Evolutionary conservation across 2,113 vertebrate species (phyloP).

Genomic region (Ictalurus furcatus): DNA sequence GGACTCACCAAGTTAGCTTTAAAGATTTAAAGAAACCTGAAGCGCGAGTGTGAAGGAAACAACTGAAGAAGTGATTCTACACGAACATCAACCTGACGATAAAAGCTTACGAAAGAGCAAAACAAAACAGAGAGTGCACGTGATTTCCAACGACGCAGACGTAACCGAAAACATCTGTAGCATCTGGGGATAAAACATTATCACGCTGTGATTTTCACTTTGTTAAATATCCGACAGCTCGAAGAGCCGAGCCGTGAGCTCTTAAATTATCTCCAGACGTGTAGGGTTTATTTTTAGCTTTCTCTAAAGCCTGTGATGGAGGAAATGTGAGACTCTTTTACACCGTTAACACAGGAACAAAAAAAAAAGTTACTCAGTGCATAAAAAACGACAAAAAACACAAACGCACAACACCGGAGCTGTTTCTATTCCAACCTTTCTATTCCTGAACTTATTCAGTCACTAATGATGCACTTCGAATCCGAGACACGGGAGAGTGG

Average conservation of each 20-base stretch:
- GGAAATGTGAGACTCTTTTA: conserved; percentile 1
- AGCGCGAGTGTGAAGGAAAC: neutral
- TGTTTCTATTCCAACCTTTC: neutral
- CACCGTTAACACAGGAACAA: neutral
- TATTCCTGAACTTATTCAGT: neutral
- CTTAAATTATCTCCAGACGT: conserved; percentile 4
- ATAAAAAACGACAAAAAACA: neutral
- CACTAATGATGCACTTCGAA: conserved; percentile 54
- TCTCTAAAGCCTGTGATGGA: neutral
- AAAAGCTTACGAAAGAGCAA: too few relatives aligned
- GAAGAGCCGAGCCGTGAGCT: neutral
- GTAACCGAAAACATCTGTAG: neutral
- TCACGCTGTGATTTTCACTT: neutral
- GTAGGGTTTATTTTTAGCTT: neutral
- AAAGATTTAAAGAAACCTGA: neutral
- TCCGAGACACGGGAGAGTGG: conserved; percentile 44
- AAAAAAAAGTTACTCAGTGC: neutral
- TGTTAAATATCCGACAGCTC: neutral
- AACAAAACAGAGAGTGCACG: too few relatives aligned
- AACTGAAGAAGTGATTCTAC: neutral
- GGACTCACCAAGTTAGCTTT: neutral
- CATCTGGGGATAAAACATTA: neutral
- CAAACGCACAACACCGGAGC: neutral
- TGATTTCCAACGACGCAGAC: neutral
- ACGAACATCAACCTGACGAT: neutral